Conservation (phyloP, 2,888 invertebrate genomes). For the Plusia festucae region DNA sequence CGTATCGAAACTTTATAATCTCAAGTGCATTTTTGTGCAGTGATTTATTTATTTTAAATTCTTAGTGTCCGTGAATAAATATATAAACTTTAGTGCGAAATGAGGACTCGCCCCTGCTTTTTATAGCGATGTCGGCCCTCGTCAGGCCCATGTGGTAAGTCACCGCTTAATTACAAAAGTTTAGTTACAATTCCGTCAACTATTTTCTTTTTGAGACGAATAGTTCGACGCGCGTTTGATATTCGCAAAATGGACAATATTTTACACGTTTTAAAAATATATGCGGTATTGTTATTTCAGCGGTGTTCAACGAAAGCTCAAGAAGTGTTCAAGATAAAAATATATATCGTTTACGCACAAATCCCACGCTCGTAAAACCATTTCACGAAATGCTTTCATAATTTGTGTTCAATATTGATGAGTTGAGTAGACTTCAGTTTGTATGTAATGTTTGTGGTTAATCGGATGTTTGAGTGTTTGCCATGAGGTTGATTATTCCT, state of each 20-base stretch:
- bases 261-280: conserved; percentile 58
- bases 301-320: conserved; percentile 76
- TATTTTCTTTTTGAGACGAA: conserved; percentile 67
- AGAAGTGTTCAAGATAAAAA: conserved; percentile 77
- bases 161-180: conserved; percentile 58
- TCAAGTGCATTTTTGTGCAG: conserved; percentile 75
- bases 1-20: conserved; percentile 58
- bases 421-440: conserved; percentile 58
- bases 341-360: conserved; percentile 84
- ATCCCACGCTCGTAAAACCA: conserved; percentile 89
- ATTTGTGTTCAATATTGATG: conserved; percentile 63
- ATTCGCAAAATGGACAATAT: conserved; percentile 56
- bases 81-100: conserved; percentile 80
- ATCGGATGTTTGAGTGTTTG: conserved; percentile 63
- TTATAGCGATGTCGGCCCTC: conserved; percentile 89
- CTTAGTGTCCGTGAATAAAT: conserved; percentile 72
- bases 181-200: conserved; percentile 61
- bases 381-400: conserved; percentile 89
- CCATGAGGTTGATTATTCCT: conserved; percentile 67
- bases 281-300: conserved; percentile 82
- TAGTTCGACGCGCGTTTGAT: conserved; percentile 65
- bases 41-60: conserved; percentile 65
- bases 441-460: conserved; percentile 56
- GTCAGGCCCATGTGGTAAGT: conserved; percentile 89
- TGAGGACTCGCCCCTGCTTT: conserved; percentile 79